Conservation (phyloP, 2,113 vertebrate genomes). For the Odocoileus hemionus region DNA sequence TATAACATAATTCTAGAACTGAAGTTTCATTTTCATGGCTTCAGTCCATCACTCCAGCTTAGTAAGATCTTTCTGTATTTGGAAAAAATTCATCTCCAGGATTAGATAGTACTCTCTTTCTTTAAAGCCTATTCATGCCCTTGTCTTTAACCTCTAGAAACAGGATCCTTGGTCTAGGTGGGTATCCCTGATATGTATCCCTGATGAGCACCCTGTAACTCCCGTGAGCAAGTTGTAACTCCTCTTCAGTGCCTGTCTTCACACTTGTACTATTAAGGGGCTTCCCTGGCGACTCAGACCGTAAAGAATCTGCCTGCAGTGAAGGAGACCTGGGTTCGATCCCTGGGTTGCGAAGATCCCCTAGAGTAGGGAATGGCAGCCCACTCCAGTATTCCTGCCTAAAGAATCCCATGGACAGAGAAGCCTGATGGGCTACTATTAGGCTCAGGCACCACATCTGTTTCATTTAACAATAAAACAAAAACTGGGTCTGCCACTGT, state of each 20-base stretch:
- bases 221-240: accelerated
- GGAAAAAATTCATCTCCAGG: background rate
- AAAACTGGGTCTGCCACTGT: background rate
- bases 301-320: background rate
- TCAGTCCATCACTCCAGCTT: background rate
- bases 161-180: background rate
- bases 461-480: background rate
- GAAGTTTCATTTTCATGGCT: background rate
- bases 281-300: background rate
- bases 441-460: background rate
- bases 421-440: background rate
- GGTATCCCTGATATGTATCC: background rate
- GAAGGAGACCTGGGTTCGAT: background rate
- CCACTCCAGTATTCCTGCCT: background rate
- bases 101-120: background rate
- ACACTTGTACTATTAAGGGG: background rate
- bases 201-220: background rate
- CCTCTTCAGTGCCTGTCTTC: background rate
- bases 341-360: background rate
- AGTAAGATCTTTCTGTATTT: background rate
- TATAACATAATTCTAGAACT: background rate
- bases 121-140: background rate
- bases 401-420: background rate
- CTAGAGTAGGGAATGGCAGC: background rate
- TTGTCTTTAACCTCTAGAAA: background rate